Evolutionary conservation across 1,140 invertebrate genomes (phyloP), one percentile per base, ranked within the genome.

Genomic region (Drosophila tristis): DNA sequence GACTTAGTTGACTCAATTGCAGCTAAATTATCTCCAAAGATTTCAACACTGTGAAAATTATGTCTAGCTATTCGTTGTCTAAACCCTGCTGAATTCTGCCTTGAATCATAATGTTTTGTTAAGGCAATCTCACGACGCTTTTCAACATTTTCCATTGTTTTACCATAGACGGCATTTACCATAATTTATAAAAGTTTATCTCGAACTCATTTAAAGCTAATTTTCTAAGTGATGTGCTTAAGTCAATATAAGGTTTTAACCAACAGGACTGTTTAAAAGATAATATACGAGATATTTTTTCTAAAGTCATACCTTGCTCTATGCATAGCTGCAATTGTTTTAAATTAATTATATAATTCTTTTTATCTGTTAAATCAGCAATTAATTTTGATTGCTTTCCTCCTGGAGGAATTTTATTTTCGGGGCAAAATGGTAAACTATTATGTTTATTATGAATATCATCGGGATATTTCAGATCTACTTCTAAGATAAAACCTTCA

Each of bases 221-320:
- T 2, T 20, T 20, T 20, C 20, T 20, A 16, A 16, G 20, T 20
- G 1, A 20, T 20, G 20, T 20, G 20, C 2, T 20, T 20, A 20
- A 20, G 20, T 20, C 20, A 2, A 20, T 20, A 26, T 8, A 43
- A 26, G 43, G 7, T n/a, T 55, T 31, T 13, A 29, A 2, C 56
- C 56, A 58, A 11, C 29, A n/a, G 7, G 9, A 31, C 35, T 58
- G 56, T 5, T 26, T 20, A 35, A 58, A 58, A 6, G 56, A 23
- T 15, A 61, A 20, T 13, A 43, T 23, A 26, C 58, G 9, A 5
- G 42, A 13, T 50, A 61, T 51, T 2, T 61, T 61, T 7, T 4
- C 11, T 26, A 57, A 2, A 3, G 45, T 13, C 7, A 25, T 47
- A 1, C 23, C 23, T 5, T 56, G 7, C 1, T 43, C 16, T 56